A percentile compares a stretch with the other conserved stretches of the same genome.
Evolutionary conservation across 2,797 vertebrate genomes (phyloP).

Genomic region (Acrossocheilus fasciatus): DNA sequence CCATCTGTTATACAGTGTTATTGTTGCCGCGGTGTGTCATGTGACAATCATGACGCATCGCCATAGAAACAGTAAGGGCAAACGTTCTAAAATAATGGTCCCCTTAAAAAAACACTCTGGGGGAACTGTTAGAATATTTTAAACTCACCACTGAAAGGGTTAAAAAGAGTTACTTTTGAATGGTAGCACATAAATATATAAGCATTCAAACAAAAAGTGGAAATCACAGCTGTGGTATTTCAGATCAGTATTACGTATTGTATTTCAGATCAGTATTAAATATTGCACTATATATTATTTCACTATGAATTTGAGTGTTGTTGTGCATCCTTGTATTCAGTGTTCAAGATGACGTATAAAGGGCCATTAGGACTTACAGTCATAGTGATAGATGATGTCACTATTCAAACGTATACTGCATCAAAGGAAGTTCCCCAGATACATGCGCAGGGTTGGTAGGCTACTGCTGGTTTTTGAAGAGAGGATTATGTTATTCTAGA

Average conservation of each 20-base stretch:
- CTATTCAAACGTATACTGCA: neutral
- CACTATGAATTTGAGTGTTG: neutral
- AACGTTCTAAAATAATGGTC: no score
- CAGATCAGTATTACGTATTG: neutral
- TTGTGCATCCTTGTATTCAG: neutral
- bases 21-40: no score
- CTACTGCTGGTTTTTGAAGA: constrained; percentile 1
- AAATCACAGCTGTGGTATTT: neutral
- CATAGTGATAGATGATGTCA: neutral
- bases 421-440: neutral
- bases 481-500: neutral
- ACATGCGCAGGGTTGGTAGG: neutral
- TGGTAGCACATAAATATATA: neutral
- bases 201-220: neutral
- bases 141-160: no score
- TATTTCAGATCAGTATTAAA: neutral
- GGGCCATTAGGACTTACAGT: neutral
- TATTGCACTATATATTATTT: neutral
- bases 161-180: no score
- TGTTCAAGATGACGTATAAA: neutral
- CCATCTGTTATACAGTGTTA: no score
- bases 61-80: no score
- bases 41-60: no score
- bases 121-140: no score
- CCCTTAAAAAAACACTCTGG: no score